Evolutionary conservation across 2,888 invertebrate species (phyloP).

Genomic region (Ernsta delagoae): DNA sequence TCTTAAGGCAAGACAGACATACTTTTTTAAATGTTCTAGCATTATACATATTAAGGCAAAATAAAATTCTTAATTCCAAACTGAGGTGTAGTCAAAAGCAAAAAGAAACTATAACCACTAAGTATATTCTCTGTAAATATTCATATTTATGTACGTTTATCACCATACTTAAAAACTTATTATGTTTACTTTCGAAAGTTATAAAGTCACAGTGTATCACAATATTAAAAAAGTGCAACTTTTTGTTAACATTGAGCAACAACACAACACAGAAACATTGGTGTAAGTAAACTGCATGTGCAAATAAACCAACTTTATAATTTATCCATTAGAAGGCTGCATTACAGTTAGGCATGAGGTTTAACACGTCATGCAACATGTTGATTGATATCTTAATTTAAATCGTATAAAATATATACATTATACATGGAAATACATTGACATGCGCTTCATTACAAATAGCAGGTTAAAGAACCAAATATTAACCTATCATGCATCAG

Average conservation of each 20-base stretch:
- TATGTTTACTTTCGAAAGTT: neutral
- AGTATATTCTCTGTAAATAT: neutral
- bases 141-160: neutral
- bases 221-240: neutral
- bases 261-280: neutral
- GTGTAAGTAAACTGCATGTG: too few species aligned
- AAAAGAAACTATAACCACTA: neutral
- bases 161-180: neutral
- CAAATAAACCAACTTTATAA: too few species aligned
- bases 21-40: neutral
- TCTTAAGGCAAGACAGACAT: conserved; percentile 33
- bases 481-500: neutral
- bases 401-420: neutral
- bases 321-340: too few species aligned
- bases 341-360: neutral
- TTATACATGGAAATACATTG: neutral
- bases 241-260: conserved; percentile 1
- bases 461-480: neutral
- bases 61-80: conserved; percentile 13
- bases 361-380: conserved; percentile 1
- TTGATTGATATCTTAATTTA: neutral
- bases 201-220: neutral
- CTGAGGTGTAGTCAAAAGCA: conserved; percentile 14
- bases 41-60: neutral
- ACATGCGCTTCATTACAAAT: neutral